Evolutionary conservation across 2,888 invertebrate genomes (phyloP), one percentile per base, ranked within the genome.

Genomic region (Clitarchus hookeri): DNA sequence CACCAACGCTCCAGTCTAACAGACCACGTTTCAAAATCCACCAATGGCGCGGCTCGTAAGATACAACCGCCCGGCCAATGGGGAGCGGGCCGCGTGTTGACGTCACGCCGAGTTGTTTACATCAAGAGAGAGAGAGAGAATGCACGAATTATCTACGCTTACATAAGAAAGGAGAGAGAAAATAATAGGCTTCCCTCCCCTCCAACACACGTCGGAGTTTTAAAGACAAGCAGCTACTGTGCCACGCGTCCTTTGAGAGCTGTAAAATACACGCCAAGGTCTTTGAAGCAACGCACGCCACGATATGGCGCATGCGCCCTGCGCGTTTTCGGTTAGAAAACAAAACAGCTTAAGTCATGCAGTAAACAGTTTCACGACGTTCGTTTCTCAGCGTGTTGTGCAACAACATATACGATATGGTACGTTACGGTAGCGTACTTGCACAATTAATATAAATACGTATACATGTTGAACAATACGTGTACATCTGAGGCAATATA

Each of bases 31-130:
- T 82, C 82, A 82, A 84, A 86, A 86, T 78, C 12, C n/a, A 86
- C 86, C 86, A 86, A 86, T 86, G 84, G 78, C 65, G 85, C 25
- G 78, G 44, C 83, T 84, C 86, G 84, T 36, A 84, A 83, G 86
- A 86, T 79, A 77, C 12, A 44, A 82, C 53, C 65, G 23, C 36
- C 1, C 44, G 82, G 82, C 82, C 82, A 82, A 82, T 82, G 44
- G 27, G 44, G 12, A 44, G 82, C 82, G 82, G 27, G 36, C 13
- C 9, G 82, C 23, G 16, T 0, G 27, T 1, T 27, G 36, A 82
- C 36, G 27, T 82, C 44, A 82, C 12, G 65, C 13, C 65, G 23
- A 82, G 82, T 82, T 82, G 82, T 82, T 82, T 44, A 44, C 44
- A 82, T 82, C 27, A 19, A 82, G 82, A 82, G 82, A 65, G 82